phyloP scores from a whole-genome alignment of 2,888 invertebrate species.

The Pyralis farinalis region DNA sequence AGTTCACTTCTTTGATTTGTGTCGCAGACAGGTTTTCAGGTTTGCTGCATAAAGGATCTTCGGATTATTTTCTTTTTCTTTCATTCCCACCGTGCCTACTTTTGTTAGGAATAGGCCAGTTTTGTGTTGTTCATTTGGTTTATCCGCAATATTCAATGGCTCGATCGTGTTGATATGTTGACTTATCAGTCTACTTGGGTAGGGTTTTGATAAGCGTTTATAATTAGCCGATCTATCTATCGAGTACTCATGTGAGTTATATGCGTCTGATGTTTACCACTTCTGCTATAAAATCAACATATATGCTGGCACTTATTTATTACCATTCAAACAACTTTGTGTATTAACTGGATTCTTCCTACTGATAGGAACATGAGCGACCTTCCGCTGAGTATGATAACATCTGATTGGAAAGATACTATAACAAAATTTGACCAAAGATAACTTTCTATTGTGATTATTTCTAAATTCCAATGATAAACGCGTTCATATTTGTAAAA shows the following conservation, averaged over 20 bases:
- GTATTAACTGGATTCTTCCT: neutral
- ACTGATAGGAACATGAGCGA: no score
- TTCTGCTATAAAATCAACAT: conserved; percentile 7
- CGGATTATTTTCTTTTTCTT: conserved; percentile 12
- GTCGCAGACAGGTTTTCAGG: neutral
- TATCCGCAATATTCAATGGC: neutral
- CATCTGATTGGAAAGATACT: no score
- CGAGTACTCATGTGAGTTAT: neutral
- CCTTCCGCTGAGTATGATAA: no score
- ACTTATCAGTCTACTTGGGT: neutral
- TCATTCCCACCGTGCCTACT: neutral
- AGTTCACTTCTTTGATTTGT: conserved; percentile 10
- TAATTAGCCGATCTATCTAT: neutral
- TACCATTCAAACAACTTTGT: conserved; percentile 3
- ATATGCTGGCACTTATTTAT: conserved; percentile 6
- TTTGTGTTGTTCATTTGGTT: neutral
- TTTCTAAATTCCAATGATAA: no score
- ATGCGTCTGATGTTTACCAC: conserved; percentile 4
- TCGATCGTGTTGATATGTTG: neutral
- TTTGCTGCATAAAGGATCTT: neutral
- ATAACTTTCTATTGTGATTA: no score
- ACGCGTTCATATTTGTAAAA: no score
- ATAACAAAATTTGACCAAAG: no score
- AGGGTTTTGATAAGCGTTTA: conserved; percentile 1
- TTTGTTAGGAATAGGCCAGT: neutral